Percentiles rank a stretch among this genome's conserved stretches.
phyloP scores from a whole-genome alignment of 1,140 invertebrate genomes.

The Eupeodes corollae region DNA sequence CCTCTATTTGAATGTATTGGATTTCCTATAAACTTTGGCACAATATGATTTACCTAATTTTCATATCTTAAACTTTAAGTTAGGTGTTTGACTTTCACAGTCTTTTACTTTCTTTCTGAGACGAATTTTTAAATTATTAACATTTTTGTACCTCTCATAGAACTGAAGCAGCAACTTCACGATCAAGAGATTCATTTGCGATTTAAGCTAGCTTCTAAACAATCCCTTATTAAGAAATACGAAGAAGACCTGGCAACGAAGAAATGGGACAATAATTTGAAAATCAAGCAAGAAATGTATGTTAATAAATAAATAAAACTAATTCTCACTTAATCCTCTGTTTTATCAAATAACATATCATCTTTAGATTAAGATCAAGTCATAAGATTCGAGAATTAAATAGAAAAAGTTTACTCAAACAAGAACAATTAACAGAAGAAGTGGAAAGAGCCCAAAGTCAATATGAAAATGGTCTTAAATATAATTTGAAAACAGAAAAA shows the following conservation, averaged over 20 bases:
- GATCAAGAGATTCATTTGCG: conserved; percentile 6
- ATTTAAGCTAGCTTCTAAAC: conserved; percentile 8
- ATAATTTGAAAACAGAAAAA: conserved; percentile 11
- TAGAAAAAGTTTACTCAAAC: conserved; percentile 4
- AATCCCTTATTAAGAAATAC: conserved; percentile 8
- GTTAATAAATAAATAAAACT: too few species aligned
- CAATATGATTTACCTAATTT: too few species aligned
- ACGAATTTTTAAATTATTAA: too few species aligned
- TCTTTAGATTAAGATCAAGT: conserved; percentile 8
- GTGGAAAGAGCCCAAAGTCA: conserved; percentile 2
- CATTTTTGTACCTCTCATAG: neutral
- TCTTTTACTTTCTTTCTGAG: too few species aligned
- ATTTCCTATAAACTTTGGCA: too few species aligned
- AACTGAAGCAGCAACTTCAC: conserved; percentile 2
- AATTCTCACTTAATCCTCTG: neutral
- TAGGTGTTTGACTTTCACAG: too few species aligned
- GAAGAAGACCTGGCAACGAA: conserved; percentile 7
- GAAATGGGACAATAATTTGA: conserved; percentile 12
- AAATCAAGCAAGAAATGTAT: conserved; percentile 11
- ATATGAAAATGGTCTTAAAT: conserved; percentile 9
- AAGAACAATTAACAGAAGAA: conserved; percentile 7
- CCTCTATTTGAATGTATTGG: too few species aligned
- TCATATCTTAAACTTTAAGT: too few species aligned
- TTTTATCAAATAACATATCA: neutral
- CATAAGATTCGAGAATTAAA: conserved; percentile 4